A percentile compares a stretch with the other conserved stretches of the same genome.
Conservation (phyloP, 2,888 invertebrate genomes). For the Chesias legatella region DNA sequence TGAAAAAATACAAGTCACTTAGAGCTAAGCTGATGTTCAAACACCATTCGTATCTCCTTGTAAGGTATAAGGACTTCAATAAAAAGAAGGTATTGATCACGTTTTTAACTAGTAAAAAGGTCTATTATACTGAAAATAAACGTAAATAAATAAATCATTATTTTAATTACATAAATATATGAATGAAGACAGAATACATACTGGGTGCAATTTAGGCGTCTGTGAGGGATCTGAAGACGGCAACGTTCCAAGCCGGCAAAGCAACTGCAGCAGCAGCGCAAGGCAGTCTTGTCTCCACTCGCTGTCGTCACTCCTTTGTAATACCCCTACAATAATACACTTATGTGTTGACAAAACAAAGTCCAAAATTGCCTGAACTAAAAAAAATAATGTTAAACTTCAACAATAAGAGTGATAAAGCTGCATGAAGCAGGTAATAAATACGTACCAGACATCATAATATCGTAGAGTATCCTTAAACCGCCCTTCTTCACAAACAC, state of each 20-base stretch:
- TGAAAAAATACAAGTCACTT: slow-evolving; percentile 40
- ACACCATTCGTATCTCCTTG: too few relatives aligned
- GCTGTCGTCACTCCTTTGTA: slow-evolving; percentile 87
- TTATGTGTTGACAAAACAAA: slow-evolving; percentile 7
- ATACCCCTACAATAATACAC: slow-evolving; percentile 70
- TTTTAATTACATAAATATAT: too few relatives aligned
- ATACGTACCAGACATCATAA: slow-evolving; percentile 89
- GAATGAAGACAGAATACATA: slow-evolving; percentile 33
- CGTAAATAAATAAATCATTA: background rate
- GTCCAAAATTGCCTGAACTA: background rate
- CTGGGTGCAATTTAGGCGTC: slow-evolving; percentile 83
- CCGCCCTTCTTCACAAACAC: slow-evolving; percentile 94
- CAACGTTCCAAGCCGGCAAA: slow-evolving; percentile 92
- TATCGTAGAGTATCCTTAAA: slow-evolving; percentile 91
- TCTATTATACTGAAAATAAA: too few relatives aligned
- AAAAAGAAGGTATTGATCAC: too few relatives aligned
- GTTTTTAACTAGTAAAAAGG: too few relatives aligned
- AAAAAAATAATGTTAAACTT: too few relatives aligned
- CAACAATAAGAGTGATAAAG: too few relatives aligned
- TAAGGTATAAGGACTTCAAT: too few relatives aligned
- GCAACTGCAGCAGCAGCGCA: slow-evolving; percentile 90
- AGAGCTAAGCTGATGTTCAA: too few relatives aligned
- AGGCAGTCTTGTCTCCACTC: slow-evolving; percentile 98
- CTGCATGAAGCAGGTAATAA: too few relatives aligned
- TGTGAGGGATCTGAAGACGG: slow-evolving; percentile 69